Percentiles rank a stretch among this genome's conserved stretches.
These are phyloP conservation scores for Chrysolina americana DNA, from an alignment of 2,888 invertebrate genomes.

Conservation along the genomic window DNA sequence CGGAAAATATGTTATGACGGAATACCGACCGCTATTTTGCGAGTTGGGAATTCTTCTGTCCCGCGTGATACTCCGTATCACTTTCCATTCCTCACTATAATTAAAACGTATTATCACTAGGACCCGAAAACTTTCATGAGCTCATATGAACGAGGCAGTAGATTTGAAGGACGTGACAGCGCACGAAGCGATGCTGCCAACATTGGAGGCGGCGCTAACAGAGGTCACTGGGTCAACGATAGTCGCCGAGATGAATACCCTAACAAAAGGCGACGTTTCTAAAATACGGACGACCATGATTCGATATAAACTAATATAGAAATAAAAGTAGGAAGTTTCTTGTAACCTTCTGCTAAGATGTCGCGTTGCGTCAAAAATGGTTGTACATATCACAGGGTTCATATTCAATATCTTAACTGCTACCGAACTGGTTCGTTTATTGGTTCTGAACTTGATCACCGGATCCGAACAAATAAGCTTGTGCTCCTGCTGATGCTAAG, in stretches of 20 bases:
- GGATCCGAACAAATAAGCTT: too few species aligned
- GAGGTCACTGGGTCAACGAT: conserved; percentile 63
- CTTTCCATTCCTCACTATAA: conserved; percentile 34
- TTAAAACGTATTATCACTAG: conserved; percentile 54
- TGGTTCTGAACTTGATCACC: too few species aligned
- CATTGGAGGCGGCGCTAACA: conserved; percentile 43
- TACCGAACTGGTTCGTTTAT: too few species aligned
- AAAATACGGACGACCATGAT: conserved; percentile 32
- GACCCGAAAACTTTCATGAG: conserved; percentile 62
- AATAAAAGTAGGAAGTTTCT: not conserved
- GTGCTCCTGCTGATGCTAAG: too few species aligned
- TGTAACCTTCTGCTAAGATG: not conserved
- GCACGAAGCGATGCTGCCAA: conserved; percentile 48
- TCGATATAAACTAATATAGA: not conserved
- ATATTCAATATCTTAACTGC: not conserved
- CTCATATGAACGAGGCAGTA: conserved; percentile 60
- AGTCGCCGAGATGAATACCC: conserved; percentile 61
- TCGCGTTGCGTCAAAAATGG: not conserved
- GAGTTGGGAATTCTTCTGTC: not conserved
- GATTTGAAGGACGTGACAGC: conserved; percentile 46
- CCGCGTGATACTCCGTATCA: not conserved
- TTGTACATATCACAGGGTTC: not conserved
- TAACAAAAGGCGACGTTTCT: conserved; percentile 61
- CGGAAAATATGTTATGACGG: too few species aligned
- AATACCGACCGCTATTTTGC: not conserved